Percentiles rank a stretch among this genome's conserved stretches.
Conservation (phyloP, 2,797 vertebrate species). For the Thripadectes ignobilis region DNA sequence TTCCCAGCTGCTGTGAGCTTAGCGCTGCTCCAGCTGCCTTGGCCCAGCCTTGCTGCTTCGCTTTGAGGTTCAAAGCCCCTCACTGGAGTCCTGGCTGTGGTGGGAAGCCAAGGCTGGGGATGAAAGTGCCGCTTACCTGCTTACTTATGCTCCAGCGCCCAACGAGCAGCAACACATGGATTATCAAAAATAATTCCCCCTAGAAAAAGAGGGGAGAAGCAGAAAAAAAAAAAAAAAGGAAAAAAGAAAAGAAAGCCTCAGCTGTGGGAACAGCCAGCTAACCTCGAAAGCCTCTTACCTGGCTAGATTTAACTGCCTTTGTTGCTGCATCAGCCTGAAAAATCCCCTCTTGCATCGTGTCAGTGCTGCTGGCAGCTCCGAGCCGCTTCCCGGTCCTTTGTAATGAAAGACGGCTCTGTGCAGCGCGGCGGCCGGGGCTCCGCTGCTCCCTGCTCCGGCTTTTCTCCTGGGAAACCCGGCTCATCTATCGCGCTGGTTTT, state of each 20-base stretch:
- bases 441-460: not conserved
- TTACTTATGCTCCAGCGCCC: conserved; percentile 50
- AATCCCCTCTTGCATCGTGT: conserved; percentile 23
- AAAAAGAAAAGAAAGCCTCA: not conserved
- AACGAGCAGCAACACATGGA: conserved; percentile 5
- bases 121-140: conserved; percentile 40
- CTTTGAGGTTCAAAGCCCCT: conserved; percentile 37
- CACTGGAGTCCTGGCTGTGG: not conserved
- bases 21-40: not conserved
- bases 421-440: not conserved
- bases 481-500: not conserved
- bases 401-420: conserved; percentile 5
- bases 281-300: conserved; percentile 57
- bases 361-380: conserved; percentile 3
- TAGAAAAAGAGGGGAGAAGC: not conserved
- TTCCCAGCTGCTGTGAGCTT: not conserved
- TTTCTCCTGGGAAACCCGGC: not conserved
- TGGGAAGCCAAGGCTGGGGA: not conserved
- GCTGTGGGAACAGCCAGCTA: conserved; percentile 13
- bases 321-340: conserved; percentile 53
- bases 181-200: conserved; percentile 57
- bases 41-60: not conserved
- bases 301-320: conserved; percentile 58
- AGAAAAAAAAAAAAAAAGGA: not conserved
- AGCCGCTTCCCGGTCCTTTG: conserved; percentile 14